A percentile compares a stretch with the other conserved stretches of the same genome.
phyloP scores from a whole-genome alignment of 2,797 vertebrate genomes.

The Microctenopoma stevenorrisi region DNA sequence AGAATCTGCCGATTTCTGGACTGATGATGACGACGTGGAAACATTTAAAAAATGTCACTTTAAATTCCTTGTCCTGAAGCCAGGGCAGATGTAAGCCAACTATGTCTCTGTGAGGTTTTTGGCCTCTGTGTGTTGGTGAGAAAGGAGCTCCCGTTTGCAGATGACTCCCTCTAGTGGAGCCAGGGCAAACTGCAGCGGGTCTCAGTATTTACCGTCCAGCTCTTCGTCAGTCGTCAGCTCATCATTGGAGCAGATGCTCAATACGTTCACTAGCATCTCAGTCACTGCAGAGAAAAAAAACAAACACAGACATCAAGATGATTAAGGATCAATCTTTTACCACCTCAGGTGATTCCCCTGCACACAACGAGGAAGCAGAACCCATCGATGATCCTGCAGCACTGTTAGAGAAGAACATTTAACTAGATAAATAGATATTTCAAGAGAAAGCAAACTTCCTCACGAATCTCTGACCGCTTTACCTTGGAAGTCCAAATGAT shows the following conservation, averaged over 20 bases:
- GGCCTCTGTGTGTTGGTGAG: background rate
- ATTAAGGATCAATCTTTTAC: background rate
- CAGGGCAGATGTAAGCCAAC: background rate
- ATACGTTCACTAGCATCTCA: constrained; percentile 87
- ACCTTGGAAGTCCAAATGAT: background rate
- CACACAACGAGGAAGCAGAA: background rate
- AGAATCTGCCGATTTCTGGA: background rate
- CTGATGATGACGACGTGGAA: background rate
- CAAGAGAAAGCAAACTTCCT: too few species aligned
- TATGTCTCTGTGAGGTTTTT: background rate
- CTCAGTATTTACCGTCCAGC: constrained; percentile 79
- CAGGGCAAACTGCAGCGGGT: constrained; percentile 6
- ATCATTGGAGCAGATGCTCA: constrained; percentile 88
- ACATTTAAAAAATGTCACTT: background rate
- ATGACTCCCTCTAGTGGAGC: constrained; percentile 62
- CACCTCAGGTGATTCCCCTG: background rate
- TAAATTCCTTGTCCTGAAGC: background rate
- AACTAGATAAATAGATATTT: too few species aligned
- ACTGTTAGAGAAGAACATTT: too few species aligned
- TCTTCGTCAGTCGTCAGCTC: constrained; percentile 87
- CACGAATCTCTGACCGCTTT: too few species aligned
- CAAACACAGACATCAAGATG: background rate
- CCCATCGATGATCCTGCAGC: background rate
- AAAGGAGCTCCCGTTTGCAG: background rate
- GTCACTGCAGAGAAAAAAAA: constrained; percentile 74